phyloP scores from a whole-genome alignment of 2,888 invertebrate species.

The Lypha dubia region DNA sequence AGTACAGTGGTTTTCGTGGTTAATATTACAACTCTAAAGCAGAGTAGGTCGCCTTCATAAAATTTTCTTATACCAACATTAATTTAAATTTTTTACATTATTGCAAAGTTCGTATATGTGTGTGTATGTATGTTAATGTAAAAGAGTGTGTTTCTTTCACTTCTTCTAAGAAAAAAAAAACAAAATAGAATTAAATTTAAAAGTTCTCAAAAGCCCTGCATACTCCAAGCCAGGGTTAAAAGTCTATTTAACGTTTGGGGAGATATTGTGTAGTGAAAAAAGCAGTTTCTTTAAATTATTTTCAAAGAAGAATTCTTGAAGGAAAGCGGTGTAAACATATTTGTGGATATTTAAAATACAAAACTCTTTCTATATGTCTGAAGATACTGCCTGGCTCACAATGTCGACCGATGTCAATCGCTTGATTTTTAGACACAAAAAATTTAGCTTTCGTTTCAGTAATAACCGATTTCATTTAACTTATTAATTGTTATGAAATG shows the following conservation, averaged over 20 bases:
- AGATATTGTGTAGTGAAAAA: constrained; percentile 4
- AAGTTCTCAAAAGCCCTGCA: constrained; percentile 52
- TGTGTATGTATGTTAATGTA: neutral
- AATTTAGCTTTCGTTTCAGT: no score
- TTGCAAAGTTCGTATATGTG: neutral
- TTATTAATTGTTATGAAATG: no score
- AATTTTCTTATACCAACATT: constrained; percentile 19
- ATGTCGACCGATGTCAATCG: no score
- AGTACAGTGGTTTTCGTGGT: constrained; percentile 70
- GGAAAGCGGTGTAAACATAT: no score
- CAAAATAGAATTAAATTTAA: constrained; percentile 49
- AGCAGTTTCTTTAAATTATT: constrained; percentile 21
- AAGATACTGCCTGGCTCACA: no score
- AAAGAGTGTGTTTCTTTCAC: constrained; percentile 49
- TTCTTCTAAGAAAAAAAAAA: no score
- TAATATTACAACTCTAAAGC: constrained; percentile 63
- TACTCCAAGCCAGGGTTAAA: constrained; percentile 50
- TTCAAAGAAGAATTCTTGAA: no score
- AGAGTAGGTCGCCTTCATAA: constrained; percentile 35
- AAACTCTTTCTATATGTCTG: no score
- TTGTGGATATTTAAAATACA: no score
- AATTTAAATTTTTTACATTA: neutral
- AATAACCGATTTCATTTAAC: no score
- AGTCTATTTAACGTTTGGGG: constrained; percentile 28
- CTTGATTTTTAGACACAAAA: no score